Base-by-base conservation (phyloP, 2,113 vertebrate species). In the Lethenteron reissneri region DNA sequence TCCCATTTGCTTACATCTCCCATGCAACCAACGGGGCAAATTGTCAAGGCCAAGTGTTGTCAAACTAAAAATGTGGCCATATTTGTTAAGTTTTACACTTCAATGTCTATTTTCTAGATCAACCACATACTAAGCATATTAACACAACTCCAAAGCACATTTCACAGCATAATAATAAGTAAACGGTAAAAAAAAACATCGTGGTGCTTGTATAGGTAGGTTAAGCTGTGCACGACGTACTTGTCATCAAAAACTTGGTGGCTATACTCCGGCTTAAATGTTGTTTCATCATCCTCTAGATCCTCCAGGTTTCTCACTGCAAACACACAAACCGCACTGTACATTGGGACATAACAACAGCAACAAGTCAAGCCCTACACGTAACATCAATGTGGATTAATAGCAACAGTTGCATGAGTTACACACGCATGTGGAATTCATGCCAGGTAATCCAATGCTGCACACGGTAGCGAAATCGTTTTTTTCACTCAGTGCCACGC, bases 231-330 rank as follows among this genome's bases (percentile, higher is more conserved):
- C 41, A 3, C 75, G 74, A 89, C 94, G 86, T 84, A 97, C 94
- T 99, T 92, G n/a, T 97, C 91, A 77, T 92, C 94, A 83, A 87
- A 97, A 6, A 89, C 79, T 59, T 97, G 94, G 80, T 99, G 94
- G 77, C 85, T 99, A 79, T 85, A 99, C 74, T 97, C 89, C 2
- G 94, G 92, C 77, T 92, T 92, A 77, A 99, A 96, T 0, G 88
- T 87, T 73, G 84, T 94, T 78, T 84, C 81, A 56, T 99, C 90
- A 76, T 96, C 91, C 12, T 96, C 91, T 77, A 97, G 76, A 78
- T 97, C 94, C 76, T 97, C 94, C 72, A 87, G 83, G 77, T 95
- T 97, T 70, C 91, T 90, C 77, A 97, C 91, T 97, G 72, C 74
- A 78, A 73, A 75, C 75, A 68, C 72, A 57, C 57, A 73, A 58